Conservation (phyloP, 2,888 invertebrate genomes). For the Cryptocephalus moraei region DNA sequence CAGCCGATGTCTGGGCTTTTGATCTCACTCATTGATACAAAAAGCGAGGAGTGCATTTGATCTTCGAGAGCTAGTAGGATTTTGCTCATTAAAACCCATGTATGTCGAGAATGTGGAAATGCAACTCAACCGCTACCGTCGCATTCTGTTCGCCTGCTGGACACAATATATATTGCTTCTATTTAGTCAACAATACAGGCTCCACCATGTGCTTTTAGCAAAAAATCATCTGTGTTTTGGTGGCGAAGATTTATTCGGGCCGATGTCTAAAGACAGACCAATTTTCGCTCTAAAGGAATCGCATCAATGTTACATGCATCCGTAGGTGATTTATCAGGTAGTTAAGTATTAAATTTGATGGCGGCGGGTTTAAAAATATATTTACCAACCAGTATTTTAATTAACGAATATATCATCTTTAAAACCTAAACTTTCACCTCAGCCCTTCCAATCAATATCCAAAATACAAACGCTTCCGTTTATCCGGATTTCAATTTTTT, state of each 20-base stretch:
- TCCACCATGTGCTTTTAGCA: constrained; percentile 32
- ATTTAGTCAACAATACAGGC: constrained; percentile 35
- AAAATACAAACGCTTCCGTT: too few species aligned
- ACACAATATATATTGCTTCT: constrained; percentile 38
- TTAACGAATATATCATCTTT: too few species aligned
- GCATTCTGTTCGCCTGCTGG: constrained; percentile 37
- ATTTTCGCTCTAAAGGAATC: too few species aligned
- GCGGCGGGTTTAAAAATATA: too few species aligned
- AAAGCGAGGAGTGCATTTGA: constrained; percentile 22
- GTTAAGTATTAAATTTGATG: too few species aligned
- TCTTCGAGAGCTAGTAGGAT: not conserved
- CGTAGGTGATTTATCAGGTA: too few species aligned
- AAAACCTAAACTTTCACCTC: too few species aligned
- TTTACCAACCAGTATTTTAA: too few species aligned
- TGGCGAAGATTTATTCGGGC: constrained; percentile 31
- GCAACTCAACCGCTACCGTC: constrained; percentile 34
- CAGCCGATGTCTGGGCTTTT: constrained; percentile 13
- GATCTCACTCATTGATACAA: constrained; percentile 29
- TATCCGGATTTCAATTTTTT: too few species aligned
- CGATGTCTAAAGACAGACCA: constrained; percentile 29
- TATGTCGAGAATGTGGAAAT: constrained; percentile 40
- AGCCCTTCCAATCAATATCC: too few species aligned
- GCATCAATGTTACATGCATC: too few species aligned
- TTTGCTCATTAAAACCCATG: constrained; percentile 38
- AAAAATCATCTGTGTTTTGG: constrained; percentile 35